Base-by-base conservation (phyloP, 2,888 invertebrate genomes). In the Trachelus iudaicus region DNA sequence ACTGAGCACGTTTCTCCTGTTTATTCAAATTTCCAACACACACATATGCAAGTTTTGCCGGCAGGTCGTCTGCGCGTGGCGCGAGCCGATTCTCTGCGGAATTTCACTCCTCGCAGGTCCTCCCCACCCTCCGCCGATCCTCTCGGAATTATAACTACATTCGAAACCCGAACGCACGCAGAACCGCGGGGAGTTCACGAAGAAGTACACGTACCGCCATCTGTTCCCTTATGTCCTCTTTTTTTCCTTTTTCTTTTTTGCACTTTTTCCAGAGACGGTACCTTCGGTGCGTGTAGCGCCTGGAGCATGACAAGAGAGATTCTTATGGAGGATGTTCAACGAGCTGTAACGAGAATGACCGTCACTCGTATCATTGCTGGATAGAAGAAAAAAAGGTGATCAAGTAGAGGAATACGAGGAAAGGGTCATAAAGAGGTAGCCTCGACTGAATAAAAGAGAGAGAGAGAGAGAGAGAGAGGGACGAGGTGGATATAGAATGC, bases 1-100 rank as follows among this genome's bases (percentile, higher is more conserved):
- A 85, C 87, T 79, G 77, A 40, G 77, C 87, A 88, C 87, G 87
- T 86, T 84, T 75, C 79, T 79, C 82, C 85, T 87, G 86, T 87
- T 87, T 86, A 86, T 86, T 84, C 85, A 82, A 85, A 87, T 84
- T 84, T 85, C 80, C 80, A 79, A 80, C 80, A 82, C 40, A 82
- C 40, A 56, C 83, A 79, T 80, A 82, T 82, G 83, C 81, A 82
- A 82, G 79, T 82, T 80, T 77, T 69, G 75, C 75, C 77, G 35
- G 75, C 77, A 77, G 73, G 71, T 35, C 71, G 75, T 76, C 75
- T 73, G 37, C 75, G 75, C 40, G 34, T 73, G 30, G 56, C 34
- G 40, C 37, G 33, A 68, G 40, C 40, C 40, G 40, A 56, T 56
- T 56, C 40, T 56, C 40, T 56, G 23, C 23, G 40, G 40, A 56